Evolutionary conservation across 2,113 vertebrate species (phyloP), one percentile per base, ranked within the genome.

Genomic region (Nicator chloris): DNA sequence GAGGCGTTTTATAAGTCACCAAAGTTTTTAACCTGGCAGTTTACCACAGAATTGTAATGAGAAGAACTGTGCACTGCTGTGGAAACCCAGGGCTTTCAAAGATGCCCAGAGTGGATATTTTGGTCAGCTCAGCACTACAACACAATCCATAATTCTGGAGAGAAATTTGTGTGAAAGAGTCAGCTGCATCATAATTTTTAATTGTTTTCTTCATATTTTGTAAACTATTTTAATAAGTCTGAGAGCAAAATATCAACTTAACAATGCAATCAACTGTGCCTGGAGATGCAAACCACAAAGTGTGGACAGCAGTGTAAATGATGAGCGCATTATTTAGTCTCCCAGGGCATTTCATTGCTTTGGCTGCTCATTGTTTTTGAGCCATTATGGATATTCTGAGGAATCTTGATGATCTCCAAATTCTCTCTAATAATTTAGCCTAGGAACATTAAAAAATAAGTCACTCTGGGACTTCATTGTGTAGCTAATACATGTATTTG

Each of bases 1-100:
- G 79, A 89, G 77, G 44, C 28, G 4, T 92, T 96, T 95, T 86
- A 73, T 86, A 94, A 96, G 92, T 93, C 91, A 81, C 45, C 39
- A 56, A 92, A 92, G 76, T 86, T 96, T 97, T 95, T 95, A 95
- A 96, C 83, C 90, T 68, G 81, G 26, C 89, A 92, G 72, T 86
- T 95, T 94, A 89, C 28, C 33, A 20, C 33, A 20, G 59, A 53
- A 82, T 95, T 86, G 39, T 86, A 86, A 83, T 71, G 88, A 90
- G 77, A 72, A 65, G 54, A 91, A 14, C 59, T 37, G 28, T 37
- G 65, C 5, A 0, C 35, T 72, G 64, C 75, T 51, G 35, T 65
- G 54, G 40, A 82, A 88, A 81, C 13, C 31, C n/a, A 65, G 19
- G 37, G 20, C 23, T 82, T 94, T 77, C 85, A 83, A 21, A 89